Evolutionary conservation across 2,888 invertebrate species (phyloP), one percentile per base, ranked within the genome.

Genomic region (Tiliacea citrago): DNA sequence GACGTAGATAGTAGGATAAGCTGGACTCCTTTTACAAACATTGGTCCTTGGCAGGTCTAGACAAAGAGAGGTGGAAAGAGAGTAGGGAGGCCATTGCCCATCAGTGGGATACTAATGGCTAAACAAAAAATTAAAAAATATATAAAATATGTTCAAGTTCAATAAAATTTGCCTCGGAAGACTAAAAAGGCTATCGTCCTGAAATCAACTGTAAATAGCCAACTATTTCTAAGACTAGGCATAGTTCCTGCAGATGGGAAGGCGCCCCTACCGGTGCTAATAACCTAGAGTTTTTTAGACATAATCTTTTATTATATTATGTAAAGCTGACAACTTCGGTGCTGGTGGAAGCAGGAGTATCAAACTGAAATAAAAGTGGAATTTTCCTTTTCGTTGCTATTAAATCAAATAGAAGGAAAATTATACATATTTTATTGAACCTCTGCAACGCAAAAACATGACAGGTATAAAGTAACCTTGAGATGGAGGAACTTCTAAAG

Each of bases 331-430:
- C 35, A 42, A 39, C 1, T 7, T 18, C 24, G 18, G 5, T 47
- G 5, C 12, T 24, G 12, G 16, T 39, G 7, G 9, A 35, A 21
- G 3, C 35, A 61, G 8, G 24, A 39, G 42, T 51, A 29, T 35
- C 2, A 45, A 45, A 45, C n/a, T 35, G 24, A 49, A 73, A 35
- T 29, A 45, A 51, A 35, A 57, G 0, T 8, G 1, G 1, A 13
- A 13, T 61, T 67, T 58, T 53, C 77, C 58, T 47, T 60, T 76
- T 55, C 16, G 16, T 74, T n/a, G 29, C 29, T 29, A 57, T 45
- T 49, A n/a, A n/a, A 45, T 58, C 45, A 18, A 72, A n/a, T 55
- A 29, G 0, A 35, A 39, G 53, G 42, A 66, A 61, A 57, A 75
- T 8, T 2, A 29, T 29, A n/a, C 29, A 21, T 18, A 12, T 29